Evolutionary conservation across 2,113 vertebrate genomes (phyloP).

Genomic region (Cairina moschata): DNA sequence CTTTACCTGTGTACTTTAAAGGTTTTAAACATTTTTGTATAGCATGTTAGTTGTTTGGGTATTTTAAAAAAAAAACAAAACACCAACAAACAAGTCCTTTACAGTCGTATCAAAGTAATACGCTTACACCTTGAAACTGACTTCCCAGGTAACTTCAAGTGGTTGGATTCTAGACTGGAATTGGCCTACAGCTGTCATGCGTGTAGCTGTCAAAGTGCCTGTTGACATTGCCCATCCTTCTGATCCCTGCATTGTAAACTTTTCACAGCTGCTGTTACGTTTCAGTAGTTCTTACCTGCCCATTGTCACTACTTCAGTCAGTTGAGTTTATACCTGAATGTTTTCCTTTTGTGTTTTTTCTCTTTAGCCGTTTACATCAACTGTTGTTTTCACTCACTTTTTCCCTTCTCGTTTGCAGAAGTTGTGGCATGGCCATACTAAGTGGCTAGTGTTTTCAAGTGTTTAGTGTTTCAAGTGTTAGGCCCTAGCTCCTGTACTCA

Average conservation of each 20-base stretch:
- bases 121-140: neutral
- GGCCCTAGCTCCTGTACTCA: neutral
- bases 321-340: neutral
- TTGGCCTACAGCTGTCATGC: neutral
- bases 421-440: neutral
- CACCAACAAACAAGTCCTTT: neutral
- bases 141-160: neutral
- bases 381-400: neutral
- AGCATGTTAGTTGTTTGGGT: neutral
- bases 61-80: neutral
- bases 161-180: neutral
- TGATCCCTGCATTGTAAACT: neutral
- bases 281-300: neutral
- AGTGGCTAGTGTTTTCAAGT: neutral
- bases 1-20: neutral
- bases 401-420: neutral
- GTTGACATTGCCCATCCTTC: neutral
- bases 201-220: neutral
- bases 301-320: neutral
- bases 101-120: neutral
- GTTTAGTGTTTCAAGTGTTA: neutral
- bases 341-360: neutral
- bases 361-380: neutral
- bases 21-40: neutral
- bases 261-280: neutral